These are phyloP conservation scores for Tapera naevia DNA, from an alignment of 2,797 vertebrate species.

Conservation along the genomic window DNA sequence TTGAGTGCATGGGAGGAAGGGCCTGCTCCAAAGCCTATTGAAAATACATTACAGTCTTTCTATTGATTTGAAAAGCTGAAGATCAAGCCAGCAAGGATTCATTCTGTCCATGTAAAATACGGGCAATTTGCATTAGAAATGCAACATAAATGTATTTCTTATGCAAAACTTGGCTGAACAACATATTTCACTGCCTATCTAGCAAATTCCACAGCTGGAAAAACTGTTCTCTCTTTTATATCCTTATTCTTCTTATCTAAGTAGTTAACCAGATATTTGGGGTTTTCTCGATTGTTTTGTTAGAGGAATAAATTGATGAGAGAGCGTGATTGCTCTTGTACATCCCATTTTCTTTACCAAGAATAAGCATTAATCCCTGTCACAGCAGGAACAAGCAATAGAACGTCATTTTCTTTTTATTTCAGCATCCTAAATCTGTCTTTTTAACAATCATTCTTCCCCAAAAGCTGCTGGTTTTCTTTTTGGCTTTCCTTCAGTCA, in stretches of 20 bases:
- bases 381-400: neutral
- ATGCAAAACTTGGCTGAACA: conserved; percentile 60
- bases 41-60: conserved; percentile 62
- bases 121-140: conserved; percentile 62
- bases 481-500: neutral
- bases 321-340: neutral
- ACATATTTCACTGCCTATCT: conserved; percentile 31
- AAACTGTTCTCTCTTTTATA: conserved; percentile 31
- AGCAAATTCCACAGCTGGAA: conserved; percentile 54
- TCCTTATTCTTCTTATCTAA: conserved; percentile 26
- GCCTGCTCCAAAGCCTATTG: conserved; percentile 53
- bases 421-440: conserved; percentile 2
- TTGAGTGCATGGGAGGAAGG: conserved; percentile 38
- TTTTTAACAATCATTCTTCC: neutral
- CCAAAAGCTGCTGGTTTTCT: neutral
- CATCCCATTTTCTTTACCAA: neutral
- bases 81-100: conserved; percentile 54
- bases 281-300: neutral
- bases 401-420: neutral
- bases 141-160: conserved; percentile 58
- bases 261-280: conserved; percentile 52
- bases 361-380: conserved; percentile 3
- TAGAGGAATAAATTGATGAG: conserved; percentile 27
- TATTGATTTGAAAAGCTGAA: conserved; percentile 64
- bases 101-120: conserved; percentile 39